Percentiles rank a stretch among this genome's conserved stretches.
Evolutionary conservation across 2,797 vertebrate genomes (phyloP).

Genomic region (Siniperca scherzeri): DNA sequence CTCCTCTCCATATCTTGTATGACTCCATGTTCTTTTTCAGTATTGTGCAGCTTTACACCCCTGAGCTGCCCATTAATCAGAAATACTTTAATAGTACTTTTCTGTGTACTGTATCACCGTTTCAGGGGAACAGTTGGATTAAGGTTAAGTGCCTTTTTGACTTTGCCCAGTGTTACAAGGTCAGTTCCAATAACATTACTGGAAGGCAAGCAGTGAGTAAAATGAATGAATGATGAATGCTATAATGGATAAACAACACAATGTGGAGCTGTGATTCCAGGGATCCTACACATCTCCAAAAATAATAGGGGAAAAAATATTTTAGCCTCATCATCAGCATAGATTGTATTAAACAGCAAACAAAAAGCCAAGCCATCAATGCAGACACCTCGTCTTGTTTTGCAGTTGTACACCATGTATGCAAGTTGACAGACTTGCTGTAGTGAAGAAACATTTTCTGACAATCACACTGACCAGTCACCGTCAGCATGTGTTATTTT

Average conservation of each 20-base stretch:
- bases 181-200: slow-evolving; percentile 1
- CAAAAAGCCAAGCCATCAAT: background rate
- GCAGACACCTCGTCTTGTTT: background rate
- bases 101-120: background rate
- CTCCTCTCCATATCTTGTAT: background rate
- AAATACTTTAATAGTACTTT: background rate
- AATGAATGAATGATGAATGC: background rate
- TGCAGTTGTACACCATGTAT: slow-evolving; percentile 9
- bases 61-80: background rate
- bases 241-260: background rate
- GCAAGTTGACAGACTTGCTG: background rate
- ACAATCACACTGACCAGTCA: background rate
- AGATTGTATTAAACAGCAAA: background rate
- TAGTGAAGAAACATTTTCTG: slow-evolving; percentile 23
- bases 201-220: background rate
- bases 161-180: slow-evolving; percentile 1
- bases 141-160: slow-evolving; percentile 22
- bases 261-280: slow-evolving; percentile 11
- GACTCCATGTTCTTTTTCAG: background rate
- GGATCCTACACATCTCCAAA: background rate
- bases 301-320: too few relatives aligned
- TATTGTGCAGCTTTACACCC: background rate
- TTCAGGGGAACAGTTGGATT: slow-evolving; percentile 16
- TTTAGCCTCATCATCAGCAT: background rate
- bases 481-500: background rate